phyloP scores from a whole-genome alignment of 2,888 invertebrate species.

The Phyllotreta cruciferae region DNA sequence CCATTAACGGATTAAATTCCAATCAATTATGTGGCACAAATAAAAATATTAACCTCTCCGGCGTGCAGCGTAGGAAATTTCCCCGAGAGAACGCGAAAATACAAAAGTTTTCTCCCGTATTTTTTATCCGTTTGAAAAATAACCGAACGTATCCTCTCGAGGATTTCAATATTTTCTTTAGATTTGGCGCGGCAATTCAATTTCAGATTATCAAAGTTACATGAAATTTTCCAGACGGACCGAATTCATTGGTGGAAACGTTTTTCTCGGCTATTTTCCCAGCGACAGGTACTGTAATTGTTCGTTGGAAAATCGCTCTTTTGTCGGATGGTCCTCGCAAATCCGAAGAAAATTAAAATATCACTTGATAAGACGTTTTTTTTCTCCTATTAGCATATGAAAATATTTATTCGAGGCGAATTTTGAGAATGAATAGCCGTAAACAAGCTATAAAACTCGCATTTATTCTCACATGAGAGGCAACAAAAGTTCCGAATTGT shows the following conservation, averaged over 20 bases:
- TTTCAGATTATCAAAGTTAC: constrained; percentile 48
- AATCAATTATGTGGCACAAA: too few relatives aligned
- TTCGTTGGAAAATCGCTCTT: constrained; percentile 15
- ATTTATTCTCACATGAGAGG: too few relatives aligned
- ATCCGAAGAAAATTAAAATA: too few relatives aligned
- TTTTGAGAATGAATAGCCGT: too few relatives aligned
- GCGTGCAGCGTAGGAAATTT: constrained; percentile 2
- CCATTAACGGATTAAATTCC: too few relatives aligned
- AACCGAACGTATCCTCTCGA: constrained; percentile 40
- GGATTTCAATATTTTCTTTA: constrained; percentile 47
- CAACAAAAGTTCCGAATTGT: too few relatives aligned
- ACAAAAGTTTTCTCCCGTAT: constrained; percentile 31
- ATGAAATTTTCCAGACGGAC: constrained; percentile 42
- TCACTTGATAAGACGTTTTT: too few relatives aligned
- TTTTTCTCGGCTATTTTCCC: constrained; percentile 23
- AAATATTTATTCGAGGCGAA: too few relatives aligned
- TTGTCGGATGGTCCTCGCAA: too few relatives aligned
- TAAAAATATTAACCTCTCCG: too few relatives aligned
- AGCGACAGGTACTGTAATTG: constrained; percentile 25
- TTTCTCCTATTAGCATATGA: too few relatives aligned
- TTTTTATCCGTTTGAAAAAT: constrained; percentile 39
- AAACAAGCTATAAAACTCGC: too few relatives aligned
- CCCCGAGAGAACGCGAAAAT: constrained; percentile 26
- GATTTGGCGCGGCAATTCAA: constrained; percentile 46
- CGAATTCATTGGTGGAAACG: constrained; percentile 22